Evolutionary conservation across 2,888 invertebrate species (phyloP).

Genomic region (Helicoverpa assulta): DNA sequence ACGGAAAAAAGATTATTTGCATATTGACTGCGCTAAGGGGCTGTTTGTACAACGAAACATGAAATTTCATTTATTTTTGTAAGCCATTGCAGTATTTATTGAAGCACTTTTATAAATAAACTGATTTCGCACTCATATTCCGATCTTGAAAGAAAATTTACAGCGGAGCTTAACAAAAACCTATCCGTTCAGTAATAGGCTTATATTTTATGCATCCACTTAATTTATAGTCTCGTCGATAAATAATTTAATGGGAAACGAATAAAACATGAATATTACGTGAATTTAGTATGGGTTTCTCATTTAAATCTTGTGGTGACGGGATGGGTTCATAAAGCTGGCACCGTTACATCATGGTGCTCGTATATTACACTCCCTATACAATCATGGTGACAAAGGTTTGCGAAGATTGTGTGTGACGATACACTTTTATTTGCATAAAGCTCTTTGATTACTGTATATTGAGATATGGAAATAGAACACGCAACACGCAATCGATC

Average conservation of each 20-base stretch:
- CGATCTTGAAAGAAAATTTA: not conserved
- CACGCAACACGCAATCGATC: not conserved
- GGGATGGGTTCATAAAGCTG: constrained; percentile 43
- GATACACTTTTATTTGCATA: not conserved
- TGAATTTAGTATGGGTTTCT: constrained; percentile 30
- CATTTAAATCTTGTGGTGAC: constrained; percentile 47
- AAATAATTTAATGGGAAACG: constrained; percentile 43
- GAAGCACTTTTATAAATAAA: not conserved
- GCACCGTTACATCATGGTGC: constrained; percentile 7
- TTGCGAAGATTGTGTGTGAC: constrained; percentile 14
- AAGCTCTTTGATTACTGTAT: not conserved
- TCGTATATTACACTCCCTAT: constrained; percentile 25
- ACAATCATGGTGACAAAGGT: constrained; percentile 30
- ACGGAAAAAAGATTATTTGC: constrained; percentile 69
- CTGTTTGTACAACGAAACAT: constrained; percentile 29
- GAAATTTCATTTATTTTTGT: constrained; percentile 45
- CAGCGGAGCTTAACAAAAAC: constrained; percentile 9
- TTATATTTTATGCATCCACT: constrained; percentile 32
- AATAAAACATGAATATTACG: constrained; percentile 43
- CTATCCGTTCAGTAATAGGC: constrained; percentile 3
- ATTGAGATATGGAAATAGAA: not conserved
- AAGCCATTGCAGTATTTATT: constrained; percentile 2
- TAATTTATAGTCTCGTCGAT: constrained; percentile 47
- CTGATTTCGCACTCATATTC: not conserved
- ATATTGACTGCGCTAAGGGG: constrained; percentile 63